Evolutionary conservation across 2,113 vertebrate species (phyloP), one percentile per base, ranked within the genome.

Genomic region (Vulpes vulpes): DNA sequence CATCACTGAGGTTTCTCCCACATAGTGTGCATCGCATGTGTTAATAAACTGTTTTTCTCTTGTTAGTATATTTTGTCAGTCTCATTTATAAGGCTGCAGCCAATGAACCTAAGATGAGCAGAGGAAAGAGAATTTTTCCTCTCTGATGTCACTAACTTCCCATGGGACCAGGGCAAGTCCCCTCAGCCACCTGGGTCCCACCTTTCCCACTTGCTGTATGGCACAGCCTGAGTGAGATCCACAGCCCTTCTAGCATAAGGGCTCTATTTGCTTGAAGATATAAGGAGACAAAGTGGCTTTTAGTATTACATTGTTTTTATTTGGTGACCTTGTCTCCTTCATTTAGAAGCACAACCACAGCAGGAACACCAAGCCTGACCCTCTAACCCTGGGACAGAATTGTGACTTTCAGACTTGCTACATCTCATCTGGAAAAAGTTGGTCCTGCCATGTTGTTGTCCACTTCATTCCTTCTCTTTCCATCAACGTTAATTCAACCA

Each of bases 31-130:
- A 27, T 53, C 12, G 20, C 67, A 3, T 71, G 11, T 17, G 55
- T 62, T 93, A 84, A 74, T 93, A 64, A 53, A 38, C 55, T 30
- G 60, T 74, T 85, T 86, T 84, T 62, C 69, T 85, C 80, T 53
- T 38, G 43, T n/a, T 83, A n/a, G 30, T 62, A 9, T 53, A 38
- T 76, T 85, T 53, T 11, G 43, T 76, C 67, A 64, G 79, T 74
- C 27, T 69, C 20, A 43, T 71, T 79, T 79, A 17, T 15, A 82
- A 71, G 53, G 35, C 62, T 19, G 65, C 59, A 43, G 27, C 14
- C 25, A 43, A 11, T 8, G n/a, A 79, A 57, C 60, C 10, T 59
- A 30, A 71, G 73, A 60, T 22, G 53, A 32, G 64, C 59, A 71
- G 11, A 94, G 32, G 38, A 94, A 88, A 81, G n/a, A 60, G 62